These are phyloP conservation scores for Sebastes baramenuke DNA, from an alignment of 2,797 vertebrate species.

Conservation along the genomic window DNA sequence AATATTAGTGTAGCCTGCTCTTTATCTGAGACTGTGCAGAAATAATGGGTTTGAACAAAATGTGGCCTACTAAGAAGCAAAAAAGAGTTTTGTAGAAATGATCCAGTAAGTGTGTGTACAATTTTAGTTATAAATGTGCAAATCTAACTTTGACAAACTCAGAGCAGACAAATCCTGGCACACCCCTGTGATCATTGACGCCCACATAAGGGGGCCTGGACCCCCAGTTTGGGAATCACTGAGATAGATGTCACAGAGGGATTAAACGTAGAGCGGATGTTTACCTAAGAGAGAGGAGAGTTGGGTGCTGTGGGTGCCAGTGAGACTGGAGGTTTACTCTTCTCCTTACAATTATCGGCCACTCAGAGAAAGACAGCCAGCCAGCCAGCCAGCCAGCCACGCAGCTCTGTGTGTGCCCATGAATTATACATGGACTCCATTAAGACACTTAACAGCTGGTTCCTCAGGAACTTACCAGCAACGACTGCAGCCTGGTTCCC, in stretches of 20 bases:
- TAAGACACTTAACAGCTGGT: constrained; percentile 77
- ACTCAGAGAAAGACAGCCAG: constrained; percentile 42
- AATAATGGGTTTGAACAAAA: too few relatives aligned
- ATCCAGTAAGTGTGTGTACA: too few relatives aligned
- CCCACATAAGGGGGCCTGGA: too few relatives aligned
- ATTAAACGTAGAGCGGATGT: constrained; percentile 40
- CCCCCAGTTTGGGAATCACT: too few relatives aligned
- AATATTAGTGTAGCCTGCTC: too few relatives aligned
- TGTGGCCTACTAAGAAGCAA: too few relatives aligned
- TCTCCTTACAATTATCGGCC: constrained; percentile 59
- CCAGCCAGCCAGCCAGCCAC: constrained; percentile 24
- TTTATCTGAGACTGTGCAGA: too few relatives aligned
- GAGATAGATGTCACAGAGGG: constrained; percentile 23
- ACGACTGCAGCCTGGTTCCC: constrained; percentile 35
- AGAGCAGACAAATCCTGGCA: too few relatives aligned
- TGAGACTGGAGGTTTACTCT: constrained; percentile 30
- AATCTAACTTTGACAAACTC: too few relatives aligned
- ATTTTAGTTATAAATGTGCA: too few relatives aligned
- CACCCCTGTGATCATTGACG: too few relatives aligned
- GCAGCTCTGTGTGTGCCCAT: constrained; percentile 47
- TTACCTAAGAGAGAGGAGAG: constrained; percentile 9
- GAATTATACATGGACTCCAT: constrained; percentile 76
- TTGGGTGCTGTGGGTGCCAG: neutral
- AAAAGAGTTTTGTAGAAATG: too few relatives aligned
- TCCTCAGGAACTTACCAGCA: constrained; percentile 53